Base-by-base conservation (phyloP, 2,888 invertebrate species). In the Eristalis tenax region DNA sequence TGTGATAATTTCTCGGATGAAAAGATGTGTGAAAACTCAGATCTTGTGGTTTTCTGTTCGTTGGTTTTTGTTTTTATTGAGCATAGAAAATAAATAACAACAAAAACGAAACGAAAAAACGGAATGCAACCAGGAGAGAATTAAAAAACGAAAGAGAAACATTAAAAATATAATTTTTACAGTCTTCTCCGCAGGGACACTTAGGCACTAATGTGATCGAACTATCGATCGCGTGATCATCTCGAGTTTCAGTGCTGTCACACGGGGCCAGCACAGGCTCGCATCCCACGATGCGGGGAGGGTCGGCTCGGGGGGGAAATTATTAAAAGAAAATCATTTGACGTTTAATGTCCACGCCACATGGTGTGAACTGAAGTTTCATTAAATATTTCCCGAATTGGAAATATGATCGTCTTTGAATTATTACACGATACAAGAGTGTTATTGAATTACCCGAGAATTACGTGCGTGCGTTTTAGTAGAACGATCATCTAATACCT, bases 1-100 rank as follows among this genome's bases (percentile, higher is more conserved):
- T 81, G 76, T 81, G 76, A 81, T 77, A 77, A 73, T 77, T 68
- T 74, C 64, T 82, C 74, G 50, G 82, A 82, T 77, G 85, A 85
- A 65, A 80, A 82, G 77, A 85, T 68, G 82, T 82, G 85, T 85
- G 82, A 85, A 85, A 77, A 82, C 22, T 40, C 68, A 26, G 13
- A 40, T 57, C 26, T 43, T 13, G 18, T 38, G 28, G 18, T 68
- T 63, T 74, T 43, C n/a, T 18, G 18, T 74, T 43, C 13, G 26
- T 26, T 59, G 8, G 13, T 66, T 82, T 32, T 38, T 75, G 22
- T 59, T 64, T 11, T 26, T 69, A 71, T 83, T 61, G 8, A 13
- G 71, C 50, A 64, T 64, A 56, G 50, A 77, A 61, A 70, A 43
- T 22, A 68, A 68, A 69, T 71, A 63, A 23, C 59, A 13, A 40